Conservation (phyloP, 2,888 invertebrate genomes). For the Cylindroiulus punctatus region DNA sequence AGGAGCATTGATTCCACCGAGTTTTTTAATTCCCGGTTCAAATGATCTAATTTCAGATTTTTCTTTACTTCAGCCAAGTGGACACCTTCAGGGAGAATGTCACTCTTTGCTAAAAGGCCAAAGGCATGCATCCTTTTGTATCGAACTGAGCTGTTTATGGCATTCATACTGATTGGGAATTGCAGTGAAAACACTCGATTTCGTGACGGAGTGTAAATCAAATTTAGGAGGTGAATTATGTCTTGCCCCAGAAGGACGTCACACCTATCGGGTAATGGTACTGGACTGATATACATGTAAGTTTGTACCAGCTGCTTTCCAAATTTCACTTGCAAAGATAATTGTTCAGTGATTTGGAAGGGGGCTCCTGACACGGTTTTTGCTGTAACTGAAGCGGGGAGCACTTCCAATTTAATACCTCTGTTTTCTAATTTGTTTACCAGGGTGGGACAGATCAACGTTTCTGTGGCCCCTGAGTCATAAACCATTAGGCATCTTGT, state of each 20-base stretch:
- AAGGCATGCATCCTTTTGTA: background rate
- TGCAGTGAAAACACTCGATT: background rate
- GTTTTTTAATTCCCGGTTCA: too few species aligned
- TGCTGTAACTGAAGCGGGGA: background rate
- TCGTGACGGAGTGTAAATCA: background rate
- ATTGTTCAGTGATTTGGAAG: background rate
- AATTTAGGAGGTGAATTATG: background rate
- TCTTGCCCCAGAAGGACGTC: background rate
- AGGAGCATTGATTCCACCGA: background rate
- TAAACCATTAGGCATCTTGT: background rate
- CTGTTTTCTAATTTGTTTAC: background rate
- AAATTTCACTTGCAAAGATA: background rate
- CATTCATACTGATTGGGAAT: background rate
- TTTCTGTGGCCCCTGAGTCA: background rate
- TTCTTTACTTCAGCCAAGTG: background rate
- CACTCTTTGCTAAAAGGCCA: background rate
- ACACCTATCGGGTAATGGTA: background rate
- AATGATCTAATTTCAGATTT: background rate
- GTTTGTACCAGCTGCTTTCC: too few species aligned
- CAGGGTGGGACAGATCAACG: background rate
- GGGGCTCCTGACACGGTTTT: background rate
- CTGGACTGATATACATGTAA: background rate
- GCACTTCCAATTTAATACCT: background rate
- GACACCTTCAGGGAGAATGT: background rate
- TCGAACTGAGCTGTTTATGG: background rate